These are phyloP conservation scores for Meandrusa payeni DNA, from an alignment of 2,888 invertebrate species.

Conservation along the genomic window DNA sequence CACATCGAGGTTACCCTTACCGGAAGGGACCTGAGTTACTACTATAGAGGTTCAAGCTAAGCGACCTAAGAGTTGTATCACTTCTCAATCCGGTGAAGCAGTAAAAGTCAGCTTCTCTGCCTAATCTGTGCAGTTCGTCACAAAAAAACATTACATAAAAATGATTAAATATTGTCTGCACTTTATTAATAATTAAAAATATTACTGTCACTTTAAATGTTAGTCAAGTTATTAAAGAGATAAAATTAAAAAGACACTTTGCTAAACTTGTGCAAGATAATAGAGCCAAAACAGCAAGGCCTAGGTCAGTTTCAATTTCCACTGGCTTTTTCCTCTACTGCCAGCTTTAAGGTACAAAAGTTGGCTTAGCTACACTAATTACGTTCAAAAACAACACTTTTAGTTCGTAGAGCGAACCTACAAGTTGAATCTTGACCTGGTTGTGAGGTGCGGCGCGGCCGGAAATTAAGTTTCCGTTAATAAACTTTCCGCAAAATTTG, in stretches of 20 bases:
- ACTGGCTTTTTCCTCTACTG: conserved; percentile 36
- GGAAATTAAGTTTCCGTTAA: conserved; percentile 12
- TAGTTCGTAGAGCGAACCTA: conserved; percentile 19
- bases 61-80: too few species aligned
- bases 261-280: conserved; percentile 9
- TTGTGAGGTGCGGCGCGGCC: conserved; percentile 1
- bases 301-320: conserved; percentile 28
- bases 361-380: conserved; percentile 63
- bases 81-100: too few species aligned
- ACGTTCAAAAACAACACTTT: conserved; percentile 66
- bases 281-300: conserved; percentile 14
- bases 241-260: conserved; percentile 23
- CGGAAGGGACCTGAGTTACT: too few species aligned
- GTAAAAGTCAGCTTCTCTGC: too few species aligned
- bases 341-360: conserved; percentile 38
- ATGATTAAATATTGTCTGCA: too few species aligned
- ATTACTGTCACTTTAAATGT: too few species aligned
- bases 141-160: too few species aligned
- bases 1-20: too few species aligned
- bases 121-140: too few species aligned
- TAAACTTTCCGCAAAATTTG: neutral
- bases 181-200: too few species aligned
- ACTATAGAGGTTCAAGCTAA: too few species aligned
- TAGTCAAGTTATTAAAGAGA: conserved; percentile 25
- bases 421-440: conserved; percentile 20